Evolutionary conservation across 2,113 vertebrate genomes (phyloP).

Genomic region (Reinhardtius hippoglossoides): DNA sequence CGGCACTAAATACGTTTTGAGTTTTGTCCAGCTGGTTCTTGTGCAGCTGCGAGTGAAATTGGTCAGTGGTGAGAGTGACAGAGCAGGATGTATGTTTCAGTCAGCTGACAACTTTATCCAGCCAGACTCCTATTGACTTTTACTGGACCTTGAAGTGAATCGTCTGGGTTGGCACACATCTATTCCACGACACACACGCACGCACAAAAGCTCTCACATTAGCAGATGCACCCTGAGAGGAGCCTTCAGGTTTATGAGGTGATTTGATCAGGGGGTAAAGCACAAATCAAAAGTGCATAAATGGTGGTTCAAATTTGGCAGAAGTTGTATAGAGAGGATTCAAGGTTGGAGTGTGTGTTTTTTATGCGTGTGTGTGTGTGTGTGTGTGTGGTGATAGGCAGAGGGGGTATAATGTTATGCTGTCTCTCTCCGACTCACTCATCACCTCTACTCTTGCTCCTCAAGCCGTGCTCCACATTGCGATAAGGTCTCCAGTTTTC

Average conservation of each 20-base stretch:
- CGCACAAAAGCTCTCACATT: background rate
- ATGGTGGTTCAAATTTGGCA: constrained; percentile 10
- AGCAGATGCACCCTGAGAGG: constrained; percentile 4
- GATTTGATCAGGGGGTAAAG: constrained; percentile 3
- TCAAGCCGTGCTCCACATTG: constrained; percentile 36
- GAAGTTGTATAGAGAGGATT: background rate
- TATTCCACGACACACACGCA: background rate
- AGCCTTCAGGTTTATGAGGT: constrained; percentile 20
- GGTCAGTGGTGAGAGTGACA: constrained; percentile 5
- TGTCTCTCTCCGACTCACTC: constrained; percentile 18
- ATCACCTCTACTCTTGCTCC: constrained; percentile 30
- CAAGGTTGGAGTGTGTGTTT: background rate
- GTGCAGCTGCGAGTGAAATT: background rate
- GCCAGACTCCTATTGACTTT: constrained; percentile 35
- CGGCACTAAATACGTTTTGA: background rate
- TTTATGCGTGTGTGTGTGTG: background rate
- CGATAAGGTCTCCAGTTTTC: constrained; percentile 42
- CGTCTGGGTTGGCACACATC: constrained; percentile 11
- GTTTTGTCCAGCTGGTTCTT: background rate
- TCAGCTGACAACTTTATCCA: constrained; percentile 28
- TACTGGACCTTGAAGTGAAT: constrained; percentile 36
- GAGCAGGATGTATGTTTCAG: constrained; percentile 23
- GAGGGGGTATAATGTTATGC: background rate
- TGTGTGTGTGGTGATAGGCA: background rate
- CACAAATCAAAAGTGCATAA: constrained; percentile 12